phyloP scores from a whole-genome alignment of 2,797 vertebrate species.

The Sebastes goodei region DNA sequence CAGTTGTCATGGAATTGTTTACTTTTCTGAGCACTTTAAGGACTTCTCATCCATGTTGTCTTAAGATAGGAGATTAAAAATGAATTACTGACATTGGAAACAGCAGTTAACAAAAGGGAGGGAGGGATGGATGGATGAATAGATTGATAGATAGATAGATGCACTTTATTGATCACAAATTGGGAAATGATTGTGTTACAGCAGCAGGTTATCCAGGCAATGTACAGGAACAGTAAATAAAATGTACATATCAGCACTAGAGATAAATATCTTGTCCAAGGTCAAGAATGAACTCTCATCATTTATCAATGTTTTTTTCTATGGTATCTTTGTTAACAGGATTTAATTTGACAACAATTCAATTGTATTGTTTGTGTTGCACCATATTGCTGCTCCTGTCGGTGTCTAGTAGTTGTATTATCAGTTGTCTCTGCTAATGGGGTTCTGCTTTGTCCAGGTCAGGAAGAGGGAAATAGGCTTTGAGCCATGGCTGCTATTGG shows the following conservation, averaged over 20 bases:
- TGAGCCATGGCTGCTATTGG: constrained; percentile 1
- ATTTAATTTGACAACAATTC: not conserved
- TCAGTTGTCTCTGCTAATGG: not conserved
- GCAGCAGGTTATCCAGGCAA: no score
- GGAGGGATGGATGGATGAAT: no score
- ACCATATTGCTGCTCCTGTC: not conserved
- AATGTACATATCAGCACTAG: no score
- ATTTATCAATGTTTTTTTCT: not conserved
- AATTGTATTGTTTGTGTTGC: not conserved
- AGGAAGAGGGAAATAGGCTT: constrained; percentile 8
- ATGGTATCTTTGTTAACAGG: not conserved
- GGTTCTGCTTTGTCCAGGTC: constrained; percentile 13
- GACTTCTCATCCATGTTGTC: not conserved
- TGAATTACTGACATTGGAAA: not conserved
- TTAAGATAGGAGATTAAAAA: not conserved
- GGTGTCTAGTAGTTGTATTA: not conserved
- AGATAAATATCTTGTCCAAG: no score
- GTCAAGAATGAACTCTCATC: not conserved
- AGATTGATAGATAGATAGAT: no score
- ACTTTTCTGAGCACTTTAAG: not conserved
- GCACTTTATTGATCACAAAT: no score
- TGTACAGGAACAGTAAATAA: no score
- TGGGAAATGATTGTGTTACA: no score
- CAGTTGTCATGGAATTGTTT: not conserved
- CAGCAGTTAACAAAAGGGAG: not conserved